Base-by-base conservation (phyloP, 2,797 vertebrate genomes). In the Phrynocephalus vlangalii region DNA sequence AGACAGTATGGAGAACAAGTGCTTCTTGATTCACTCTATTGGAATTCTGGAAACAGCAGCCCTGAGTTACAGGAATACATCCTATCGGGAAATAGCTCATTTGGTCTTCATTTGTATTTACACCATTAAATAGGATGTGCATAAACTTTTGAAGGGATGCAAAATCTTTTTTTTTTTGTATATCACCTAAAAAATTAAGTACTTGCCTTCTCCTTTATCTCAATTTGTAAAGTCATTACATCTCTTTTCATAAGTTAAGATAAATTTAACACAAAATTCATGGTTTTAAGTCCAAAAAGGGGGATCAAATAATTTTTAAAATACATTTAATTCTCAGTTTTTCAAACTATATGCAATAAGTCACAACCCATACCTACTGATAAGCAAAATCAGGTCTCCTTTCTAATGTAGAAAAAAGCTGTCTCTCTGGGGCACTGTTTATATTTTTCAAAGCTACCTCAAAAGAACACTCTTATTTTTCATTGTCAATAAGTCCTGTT, bases 161-260 rank as follows among this genome's bases (percentile, higher is more conserved):
- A n/a, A 95, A 95, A 95, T 94, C 82, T n/a, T 91, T 93, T 94
- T 95, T 95, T 94, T 93, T 95, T 95, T 93, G 93, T 94, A 90
- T 94, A 95, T 91, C 93, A 95, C 89, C 92, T 95, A 93, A 90
- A 89, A 96, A 95, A 95, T 95, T 92, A 94, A 94, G 92, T 88
- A 91, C 92, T n/a, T 95, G 88, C 90, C 81, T 93, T 93, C 90
- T 92, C 90, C 90, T 95, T 95, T 95, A 95, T 94, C 95, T 95
- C 92, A n/a, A 90, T 94, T 94, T 94, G 91, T 86, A 93, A 95
- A 95, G 91, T 94, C 94, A 95, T 95, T 95, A 94, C 92, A 94
- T 93, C 90, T 95, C 94, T 93, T 87, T 95, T 93, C 93, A 94
- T 82, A 90, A 79, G 85, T 88, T 91, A 93, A 94, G 94, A 95